Percentiles rank a stretch among this genome's conserved stretches.
Evolutionary conservation across 2,888 invertebrate genomes (phyloP).

Genomic region (Trissoscelio sp.): DNA sequence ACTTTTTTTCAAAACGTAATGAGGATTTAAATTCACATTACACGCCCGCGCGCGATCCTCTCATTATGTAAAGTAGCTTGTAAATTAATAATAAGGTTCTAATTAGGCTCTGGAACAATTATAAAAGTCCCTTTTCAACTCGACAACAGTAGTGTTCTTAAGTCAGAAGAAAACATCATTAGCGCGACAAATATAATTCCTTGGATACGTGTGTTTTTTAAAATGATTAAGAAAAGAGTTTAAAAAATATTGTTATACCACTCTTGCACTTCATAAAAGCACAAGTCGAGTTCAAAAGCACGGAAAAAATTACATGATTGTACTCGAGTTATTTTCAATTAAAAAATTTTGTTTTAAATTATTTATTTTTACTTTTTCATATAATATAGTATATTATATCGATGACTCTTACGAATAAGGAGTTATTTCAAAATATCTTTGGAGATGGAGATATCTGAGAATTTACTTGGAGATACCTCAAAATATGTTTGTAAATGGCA

Average conservation of each 20-base stretch:
- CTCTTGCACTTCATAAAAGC: too few species aligned
- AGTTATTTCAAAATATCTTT: too few species aligned
- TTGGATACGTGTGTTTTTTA: conserved; percentile 12
- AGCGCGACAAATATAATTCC: conserved; percentile 28
- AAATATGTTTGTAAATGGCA: too few species aligned
- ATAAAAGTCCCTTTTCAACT: conserved; percentile 55
- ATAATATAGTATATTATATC: too few species aligned
- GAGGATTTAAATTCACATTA: conserved; percentile 52
- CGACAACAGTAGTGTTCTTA: conserved; percentile 26
- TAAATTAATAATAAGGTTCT: conserved; percentile 66
- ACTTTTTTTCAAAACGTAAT: conserved; percentile 17
- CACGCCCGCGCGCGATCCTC: conserved; percentile 34
- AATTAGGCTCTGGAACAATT: conserved; percentile 62
- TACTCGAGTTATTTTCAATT: too few species aligned
- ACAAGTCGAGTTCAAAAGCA: too few species aligned
- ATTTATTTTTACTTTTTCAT: too few species aligned
- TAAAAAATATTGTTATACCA: conserved; percentile 19
- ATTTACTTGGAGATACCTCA: too few species aligned
- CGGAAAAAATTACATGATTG: too few species aligned
- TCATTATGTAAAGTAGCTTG: conserved; percentile 58
- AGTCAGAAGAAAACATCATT: conserved; percentile 50
- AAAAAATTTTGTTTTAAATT: too few species aligned
- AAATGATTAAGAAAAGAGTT: conserved; percentile 22
- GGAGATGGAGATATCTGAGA: too few species aligned
- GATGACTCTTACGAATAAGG: too few species aligned